Percentiles rank a stretch among this genome's conserved stretches.
Evolutionary conservation across 2,113 vertebrate species (phyloP).

Genomic region (Gila orcuttii): DNA sequence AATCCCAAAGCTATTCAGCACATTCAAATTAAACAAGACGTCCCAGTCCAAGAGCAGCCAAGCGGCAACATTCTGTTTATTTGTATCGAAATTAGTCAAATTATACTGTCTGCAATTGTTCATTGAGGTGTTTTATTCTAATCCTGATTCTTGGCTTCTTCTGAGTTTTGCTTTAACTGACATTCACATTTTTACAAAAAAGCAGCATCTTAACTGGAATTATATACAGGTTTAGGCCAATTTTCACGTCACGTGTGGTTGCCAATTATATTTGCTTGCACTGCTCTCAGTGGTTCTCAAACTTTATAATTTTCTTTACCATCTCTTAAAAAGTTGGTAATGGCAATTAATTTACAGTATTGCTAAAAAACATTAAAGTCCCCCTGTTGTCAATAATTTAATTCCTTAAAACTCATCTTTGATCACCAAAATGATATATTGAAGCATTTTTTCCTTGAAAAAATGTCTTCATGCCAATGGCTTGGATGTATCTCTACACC

Average conservation of each 20-base stretch:
- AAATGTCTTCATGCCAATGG: no score
- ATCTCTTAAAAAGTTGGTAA: not conserved
- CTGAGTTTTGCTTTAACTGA: not conserved
- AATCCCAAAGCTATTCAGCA: not conserved
- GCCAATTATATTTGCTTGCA: not conserved
- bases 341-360: not conserved
- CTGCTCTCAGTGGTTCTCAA: not conserved
- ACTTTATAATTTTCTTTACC: not conserved
- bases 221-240: not conserved
- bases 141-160: not conserved
- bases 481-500: no score
- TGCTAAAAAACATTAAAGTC: not conserved
- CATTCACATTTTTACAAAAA: not conserved
- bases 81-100: constrained; percentile 13
- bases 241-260: not conserved
- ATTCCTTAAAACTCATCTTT: no score
- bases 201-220: not conserved
- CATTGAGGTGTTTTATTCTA: not conserved
- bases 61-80: constrained; percentile 19
- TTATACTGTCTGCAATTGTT: not conserved
- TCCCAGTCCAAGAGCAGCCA: constrained; percentile 1
- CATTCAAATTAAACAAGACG: constrained; percentile 21
- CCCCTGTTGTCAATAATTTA: no score
- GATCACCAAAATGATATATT: no score
- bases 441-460: no score